Evolutionary conservation across 92 coral and sea anemone species (phyloP), one percentile per base, ranked within the genome.

Genomic region (Zoanthus sansibaricus): DNA sequence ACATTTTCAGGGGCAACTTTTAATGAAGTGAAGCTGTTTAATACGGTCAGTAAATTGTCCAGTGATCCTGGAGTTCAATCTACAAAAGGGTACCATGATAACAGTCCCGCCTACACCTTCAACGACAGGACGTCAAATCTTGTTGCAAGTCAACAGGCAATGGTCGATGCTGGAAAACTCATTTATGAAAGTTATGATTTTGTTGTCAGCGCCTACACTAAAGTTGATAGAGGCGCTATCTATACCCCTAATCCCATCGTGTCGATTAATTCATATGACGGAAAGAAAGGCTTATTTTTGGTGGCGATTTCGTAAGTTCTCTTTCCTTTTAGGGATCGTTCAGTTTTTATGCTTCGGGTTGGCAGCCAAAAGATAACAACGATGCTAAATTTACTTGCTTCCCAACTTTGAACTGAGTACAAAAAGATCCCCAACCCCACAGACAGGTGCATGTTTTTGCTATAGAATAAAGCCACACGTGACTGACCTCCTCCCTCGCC

Each of bases 111-210:
- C 15, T 94, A 69, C 18, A 49, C 9, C 7, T 94, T 94, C 72
- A 72, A 87, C 17, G 5, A 30, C 7, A 10, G 17, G 5, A 82
- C 90, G 7, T 1, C 32, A 0, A 1, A 90, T 52, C 88, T 92
- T 16, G 74, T 82, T 7, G 87, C 98, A 12, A 88, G 78, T 37
- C 74, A 79, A 82, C 71, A 86, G 37, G 98, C 95, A 25, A 68
- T 80, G 73, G 75, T 55, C 8, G 86, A 92, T 8, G 92, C 89
- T 11, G 32, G 78, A 45, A 92, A 88, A 49, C 83, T 94, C 6
- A 88, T 92, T 70, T 76, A 86, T 33, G 72, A 84, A 5, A 94
- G 98, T 76, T 91, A 86, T 18, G 98, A 94, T 76, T 92, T 88
- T 69, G 72, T 79, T 7, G 90, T 94, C 16, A 87, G 88, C 58